Percentiles rank a stretch among this genome's conserved stretches.
phyloP scores from a whole-genome alignment of 2,113 vertebrate genomes.

The Baryphthengus martii region DNA sequence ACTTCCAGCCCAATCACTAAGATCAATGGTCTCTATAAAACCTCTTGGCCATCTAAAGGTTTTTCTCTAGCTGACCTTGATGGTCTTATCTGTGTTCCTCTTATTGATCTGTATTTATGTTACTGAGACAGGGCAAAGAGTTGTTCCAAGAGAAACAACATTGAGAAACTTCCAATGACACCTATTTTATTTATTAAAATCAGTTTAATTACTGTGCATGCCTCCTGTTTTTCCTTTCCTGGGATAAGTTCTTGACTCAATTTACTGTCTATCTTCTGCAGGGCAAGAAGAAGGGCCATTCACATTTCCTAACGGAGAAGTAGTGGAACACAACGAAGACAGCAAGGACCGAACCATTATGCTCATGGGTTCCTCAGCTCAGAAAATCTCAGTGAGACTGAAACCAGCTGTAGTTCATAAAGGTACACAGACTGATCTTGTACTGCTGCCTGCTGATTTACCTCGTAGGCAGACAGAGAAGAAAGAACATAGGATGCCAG shows the following conservation, averaged over 20 bases:
- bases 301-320: constrained; percentile 78
- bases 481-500: constrained; percentile 44
- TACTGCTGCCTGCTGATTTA: background rate
- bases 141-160: background rate
- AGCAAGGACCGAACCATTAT: constrained; percentile 85
- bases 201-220: background rate
- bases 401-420: constrained; percentile 79
- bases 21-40: background rate
- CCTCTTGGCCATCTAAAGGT: background rate
- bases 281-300: constrained; percentile 86
- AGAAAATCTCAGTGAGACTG: constrained; percentile 75
- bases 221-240: background rate
- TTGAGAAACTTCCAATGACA: background rate
- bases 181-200: background rate
- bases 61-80: background rate
- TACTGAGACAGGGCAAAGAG: background rate
- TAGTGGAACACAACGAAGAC: constrained; percentile 67
- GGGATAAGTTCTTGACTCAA: background rate
- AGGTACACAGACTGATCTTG: constrained; percentile 85
- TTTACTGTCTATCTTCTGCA: background rate
- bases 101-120: background rate
- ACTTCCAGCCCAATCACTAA: background rate
- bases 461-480: constrained; percentile 14
- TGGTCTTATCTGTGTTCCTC: background rate
- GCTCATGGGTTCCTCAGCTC: constrained; percentile 76